Base-by-base conservation (phyloP, 2,888 invertebrate species). In the Apomyelois bistriatella region DNA sequence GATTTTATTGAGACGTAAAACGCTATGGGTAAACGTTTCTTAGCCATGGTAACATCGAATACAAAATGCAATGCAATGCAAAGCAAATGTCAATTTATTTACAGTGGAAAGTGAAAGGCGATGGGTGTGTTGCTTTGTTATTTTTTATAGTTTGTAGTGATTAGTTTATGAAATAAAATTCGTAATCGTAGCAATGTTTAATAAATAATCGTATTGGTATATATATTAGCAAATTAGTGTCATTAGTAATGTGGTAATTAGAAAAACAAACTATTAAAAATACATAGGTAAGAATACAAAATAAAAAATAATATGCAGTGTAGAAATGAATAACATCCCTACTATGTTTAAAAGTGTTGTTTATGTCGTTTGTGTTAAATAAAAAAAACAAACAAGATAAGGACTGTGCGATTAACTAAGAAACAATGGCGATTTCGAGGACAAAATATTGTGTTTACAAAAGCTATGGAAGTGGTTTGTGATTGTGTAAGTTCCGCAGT, bases 101-200 rank as follows among this genome's bases (percentile, higher is more conserved):
- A 76, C 76, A 80, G 81, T 82, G 74, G 74, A 81, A 82, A 81
- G 81, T 82, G 79, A 75, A 74, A 76, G 78, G 79, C 54, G 79
- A 73, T 82, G 87, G 87, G 85, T 84, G 89, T 87, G 86, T 81
- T 76, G 77, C 78, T 81, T 82, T 79, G 70, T 76, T 70, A 81
- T 81, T 81, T 82, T 79, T 81, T 82, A 76, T 70, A 58, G 62
- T 60, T 59, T 63, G 62, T 22, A 63, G 62, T 59, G 64, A 70
- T 69, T 68, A 57, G 62, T 64, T 51, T 53, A 48, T 35, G 40
- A 48, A 41, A 48, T 53, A 51, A 54, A 60, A 52, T 48, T 51
- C n/a, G 36, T 42, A 46, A 28, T 28, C 10, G 30, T 46, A 53
- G 28, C 2, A 50, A 42, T 30, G 12, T 13, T 42, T 53, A 43